Base-by-base conservation (phyloP, 1,140 invertebrate species). In the Plectrocnemia conspersa region DNA sequence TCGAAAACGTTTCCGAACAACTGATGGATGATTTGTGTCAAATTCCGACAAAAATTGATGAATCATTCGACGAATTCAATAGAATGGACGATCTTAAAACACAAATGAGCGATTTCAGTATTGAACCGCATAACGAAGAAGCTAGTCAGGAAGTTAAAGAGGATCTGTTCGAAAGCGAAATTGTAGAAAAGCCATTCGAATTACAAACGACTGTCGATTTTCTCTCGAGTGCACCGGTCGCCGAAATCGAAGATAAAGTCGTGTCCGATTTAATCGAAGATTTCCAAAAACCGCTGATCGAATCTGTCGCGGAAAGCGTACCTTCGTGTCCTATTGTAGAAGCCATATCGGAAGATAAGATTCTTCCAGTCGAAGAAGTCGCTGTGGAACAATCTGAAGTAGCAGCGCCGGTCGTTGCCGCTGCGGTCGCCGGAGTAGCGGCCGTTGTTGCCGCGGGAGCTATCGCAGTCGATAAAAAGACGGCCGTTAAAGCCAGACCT, bases 391-490 rank as follows among this genome's bases (percentile, higher is more conserved):
- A 47, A 35, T 53, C 22, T 27, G 44, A 38, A 47, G 64, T 64
- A 11, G 66, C 61, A 13, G 62, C 62, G 36, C 63, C 57, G 11
- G 50, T 60, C 45, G 66, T 61, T 16, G 67, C 64, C 6, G 66
- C 61, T 11, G 64, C 62, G 16, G 63, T 58, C 18, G 61, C 62
- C 2, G 63, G 58, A 22, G 64, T 62, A 2, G 65, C 64, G 13
- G 67, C 61, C 1, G 63, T 64, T 1, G 64, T 65, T 2, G 65
- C 64, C 18, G 61, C 64, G 1, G 61, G 60, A 13, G 54, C 56
- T 2, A 55, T 56, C 2, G 56, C 58, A 11, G 50, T 52, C 15
- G 46, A 60, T 1, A 52, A 56, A 3, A 64, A 55, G 13, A 46
- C 42, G 41, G 25, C 49, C 23, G 3, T 64, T 49, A 56, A 68